phyloP scores from a whole-genome alignment of 2,888 invertebrate genomes.

The Volucella zonaria region DNA sequence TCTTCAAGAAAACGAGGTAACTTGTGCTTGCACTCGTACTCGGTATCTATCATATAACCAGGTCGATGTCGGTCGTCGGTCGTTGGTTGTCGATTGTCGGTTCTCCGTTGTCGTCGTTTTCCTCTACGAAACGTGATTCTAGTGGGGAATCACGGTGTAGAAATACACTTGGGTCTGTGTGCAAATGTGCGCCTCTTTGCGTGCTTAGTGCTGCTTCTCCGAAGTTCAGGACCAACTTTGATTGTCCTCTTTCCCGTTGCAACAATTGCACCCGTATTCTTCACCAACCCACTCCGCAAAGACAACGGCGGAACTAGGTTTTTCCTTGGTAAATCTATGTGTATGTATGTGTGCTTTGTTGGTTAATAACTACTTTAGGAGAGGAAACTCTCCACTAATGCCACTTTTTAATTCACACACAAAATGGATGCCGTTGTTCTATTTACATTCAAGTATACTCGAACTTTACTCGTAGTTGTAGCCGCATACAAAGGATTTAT shows the following conservation, averaged over 20 bases:
- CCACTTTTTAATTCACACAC: constrained; percentile 49
- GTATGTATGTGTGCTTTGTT: constrained; percentile 43
- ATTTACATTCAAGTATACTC: constrained; percentile 40
- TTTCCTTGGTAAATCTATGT: constrained; percentile 26
- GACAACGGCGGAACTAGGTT: constrained; percentile 45
- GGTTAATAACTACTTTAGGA: constrained; percentile 53
- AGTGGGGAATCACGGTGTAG: constrained; percentile 30
- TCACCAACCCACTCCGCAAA: not conserved
- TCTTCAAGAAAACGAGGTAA: constrained; percentile 62
- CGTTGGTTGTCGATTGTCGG: constrained; percentile 1
- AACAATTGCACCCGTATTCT: constrained; percentile 31
- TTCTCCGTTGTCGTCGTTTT: constrained; percentile 16
- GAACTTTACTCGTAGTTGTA: too few relatives aligned
- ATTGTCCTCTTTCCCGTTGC: constrained; percentile 57
- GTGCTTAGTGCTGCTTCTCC: constrained; percentile 52
- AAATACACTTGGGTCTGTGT: constrained; percentile 4
- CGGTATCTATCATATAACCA: constrained; percentile 41
- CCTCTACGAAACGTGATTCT: constrained; percentile 17
- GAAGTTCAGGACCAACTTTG: constrained; percentile 72
- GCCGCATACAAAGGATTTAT: constrained; percentile 18
- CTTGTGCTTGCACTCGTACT: constrained; percentile 7
- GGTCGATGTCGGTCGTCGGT: constrained; percentile 4
- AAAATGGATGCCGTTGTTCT: constrained; percentile 57
- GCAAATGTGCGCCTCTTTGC: constrained; percentile 22
- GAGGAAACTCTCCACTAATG: not conserved